Conservation (phyloP, 2,888 invertebrate species). For the Aquatica leii region DNA sequence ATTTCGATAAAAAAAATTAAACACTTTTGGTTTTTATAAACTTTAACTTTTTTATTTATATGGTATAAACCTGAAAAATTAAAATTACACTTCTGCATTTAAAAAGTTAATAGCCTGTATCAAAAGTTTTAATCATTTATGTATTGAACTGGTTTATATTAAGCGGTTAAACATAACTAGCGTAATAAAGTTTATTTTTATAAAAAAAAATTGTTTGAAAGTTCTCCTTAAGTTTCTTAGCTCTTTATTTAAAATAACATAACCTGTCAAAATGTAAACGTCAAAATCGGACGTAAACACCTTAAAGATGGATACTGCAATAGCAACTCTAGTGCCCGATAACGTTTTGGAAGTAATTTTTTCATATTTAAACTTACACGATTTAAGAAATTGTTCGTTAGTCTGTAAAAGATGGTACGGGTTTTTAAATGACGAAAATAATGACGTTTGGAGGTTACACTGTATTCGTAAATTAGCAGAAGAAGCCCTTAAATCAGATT, state of each 20-base stretch:
- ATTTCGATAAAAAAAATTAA: no score
- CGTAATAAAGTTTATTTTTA: no score
- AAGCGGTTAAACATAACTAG: no score
- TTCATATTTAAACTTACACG: constrained; percentile 86
- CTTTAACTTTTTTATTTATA: no score
- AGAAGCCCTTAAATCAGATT: constrained; percentile 88
- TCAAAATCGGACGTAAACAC: constrained; percentile 35
- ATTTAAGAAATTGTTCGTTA: constrained; percentile 87
- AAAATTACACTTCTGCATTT: no score
- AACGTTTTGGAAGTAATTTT: constrained; percentile 89
- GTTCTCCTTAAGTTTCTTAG: no score
- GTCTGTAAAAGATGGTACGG: constrained; percentile 95
- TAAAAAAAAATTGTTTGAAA: no score
- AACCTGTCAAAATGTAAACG: constrained; percentile 26
- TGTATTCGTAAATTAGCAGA: constrained; percentile 87
- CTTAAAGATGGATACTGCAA: constrained; percentile 64
- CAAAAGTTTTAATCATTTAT: no score
- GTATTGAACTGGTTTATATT: no score
- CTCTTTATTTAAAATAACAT: constrained; percentile 7
- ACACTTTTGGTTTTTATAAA: no score
- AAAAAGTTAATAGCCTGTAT: no score
- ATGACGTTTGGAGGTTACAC: constrained; percentile 93
- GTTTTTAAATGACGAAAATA: constrained; percentile 91
- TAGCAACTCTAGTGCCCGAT: constrained; percentile 75
- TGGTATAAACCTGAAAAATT: no score